Conservation (phyloP, 2,113 vertebrate genomes). For the Leucopternis melanops region DNA sequence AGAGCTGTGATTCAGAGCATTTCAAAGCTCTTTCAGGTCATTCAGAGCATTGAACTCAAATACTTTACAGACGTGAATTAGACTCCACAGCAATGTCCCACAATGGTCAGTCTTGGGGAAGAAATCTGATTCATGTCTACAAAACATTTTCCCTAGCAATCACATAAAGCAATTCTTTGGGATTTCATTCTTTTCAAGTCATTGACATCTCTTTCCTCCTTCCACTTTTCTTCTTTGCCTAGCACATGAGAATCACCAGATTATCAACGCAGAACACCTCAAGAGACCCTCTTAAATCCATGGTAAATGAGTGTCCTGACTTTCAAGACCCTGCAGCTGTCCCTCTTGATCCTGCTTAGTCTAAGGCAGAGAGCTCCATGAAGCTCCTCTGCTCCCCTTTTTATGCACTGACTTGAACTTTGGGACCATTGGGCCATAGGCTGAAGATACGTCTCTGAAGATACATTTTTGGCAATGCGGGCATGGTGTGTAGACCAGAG, state of each 20-base stretch:
- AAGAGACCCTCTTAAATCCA: conserved; percentile 5
- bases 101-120: neutral
- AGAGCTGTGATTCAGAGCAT: neutral
- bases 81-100: neutral
- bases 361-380: neutral
- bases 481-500: neutral
- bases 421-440: neutral
- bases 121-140: neutral
- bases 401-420: neutral
- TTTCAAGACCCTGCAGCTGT: conserved; percentile 29
- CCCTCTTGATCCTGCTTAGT: conserved; percentile 32
- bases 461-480: neutral
- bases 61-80: neutral
- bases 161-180: neutral
- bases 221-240: neutral
- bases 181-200: neutral
- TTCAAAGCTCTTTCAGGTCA: neutral
- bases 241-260: neutral
- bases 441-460: neutral
- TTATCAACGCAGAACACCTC: conserved; percentile 16
- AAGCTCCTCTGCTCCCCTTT: neutral
- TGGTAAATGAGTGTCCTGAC: conserved; percentile 12
- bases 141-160: neutral
- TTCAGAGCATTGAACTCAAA: neutral
- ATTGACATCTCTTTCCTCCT: neutral